Base-by-base conservation (phyloP, 1,140 invertebrate species). In the Theocolax elegans region DNA sequence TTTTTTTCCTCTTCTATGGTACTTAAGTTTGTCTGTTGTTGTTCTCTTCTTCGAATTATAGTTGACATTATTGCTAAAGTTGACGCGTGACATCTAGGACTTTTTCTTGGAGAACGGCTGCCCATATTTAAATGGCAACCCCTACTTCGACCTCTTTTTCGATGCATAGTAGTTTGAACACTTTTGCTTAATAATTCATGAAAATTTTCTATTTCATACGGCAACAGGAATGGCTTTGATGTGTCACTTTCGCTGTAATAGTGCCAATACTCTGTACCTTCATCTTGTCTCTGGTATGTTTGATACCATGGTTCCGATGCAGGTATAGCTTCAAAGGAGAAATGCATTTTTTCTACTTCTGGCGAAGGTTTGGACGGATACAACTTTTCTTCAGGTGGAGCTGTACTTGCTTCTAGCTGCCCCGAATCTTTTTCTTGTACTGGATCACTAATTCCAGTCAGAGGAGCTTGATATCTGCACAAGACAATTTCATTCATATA, bases 71-170 rank as follows among this genome's bases (percentile, higher is more conserved):
- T 93, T 0, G 93, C 94, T 38, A 94, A 80, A 0, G 94, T 95
- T 0, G 93, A 94, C 0, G 93, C 93, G 77, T 95, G 94, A 79
- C 94, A 94, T 29, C 94, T 84, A 0, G 94, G 94, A 3, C 93
- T 94, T 76, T 95, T 94, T n/a, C 93, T 84, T 0, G 93, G 92
- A 68, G 91, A 91, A 70, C 88, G 84, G 59, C 90, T 86, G 2
- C 81, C 66, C 23, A 75, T 73, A 23, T 75, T 78, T 4, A 66
- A 25, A 63, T 79, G 63, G 60, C 81, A 71, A 71, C 81, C 67
- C 40, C 83, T 73, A 69, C 80, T 74, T 69, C 76, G 77, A 72
- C 73, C 74, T n/a, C 81, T 77, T 48, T 71, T 67, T 0, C 83
- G 76, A 6, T 76, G 15, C 66, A 74, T 77, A 2, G 67, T 76